Base-by-base conservation (phyloP, 2,113 vertebrate species). In the Cebidichthys violaceus region DNA sequence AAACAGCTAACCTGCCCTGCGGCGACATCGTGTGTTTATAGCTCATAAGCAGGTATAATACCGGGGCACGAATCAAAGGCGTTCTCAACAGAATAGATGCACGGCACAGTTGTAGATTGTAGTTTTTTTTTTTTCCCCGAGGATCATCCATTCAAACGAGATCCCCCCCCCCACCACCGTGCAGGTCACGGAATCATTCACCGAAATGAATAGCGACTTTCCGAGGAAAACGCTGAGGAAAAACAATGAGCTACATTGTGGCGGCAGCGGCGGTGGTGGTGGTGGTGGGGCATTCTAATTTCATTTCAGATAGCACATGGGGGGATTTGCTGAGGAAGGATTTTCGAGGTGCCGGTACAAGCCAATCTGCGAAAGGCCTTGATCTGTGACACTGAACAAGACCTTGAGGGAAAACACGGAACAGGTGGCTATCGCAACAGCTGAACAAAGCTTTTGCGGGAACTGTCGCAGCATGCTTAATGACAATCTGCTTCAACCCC, bases 261-360 rank as follows among this genome's bases (percentile, higher is more conserved):
- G 33, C 50, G 81, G 50, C 4, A 14, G 22, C 3, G 73, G 75
- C 22, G 75, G 59, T 55, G 81, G 50, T 9, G n/a, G 22, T 7
- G 73, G 75, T 24, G 75, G 59, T 60, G 73, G 20, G 81, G 72
- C 70, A 54, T 83, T 88, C 54, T 89, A 81, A 88, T 92, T 90
- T 83, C 27, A 86, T 87, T 87, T 75, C 72, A 62, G 69, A 70
- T n/a, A 18, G 76, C 43, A 77, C 73, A 52, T 61, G 79, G 55
- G 77, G 64, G 68, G 81, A 75, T 75, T 70, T 68, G 66, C 59
- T 35, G 75, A 72, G 73, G 73, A 85, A 39, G 59, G 70, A 72
- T 82, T 83, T 83, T 70, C 1, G 50, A 71, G 70, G 35, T 20
- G 68, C 52, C 4, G 55, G 8, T 69, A 81, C 74, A 67, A 88